Conservation (phyloP, 2,888 invertebrate genomes). For the Phytoseiulus persimilis region DNA sequence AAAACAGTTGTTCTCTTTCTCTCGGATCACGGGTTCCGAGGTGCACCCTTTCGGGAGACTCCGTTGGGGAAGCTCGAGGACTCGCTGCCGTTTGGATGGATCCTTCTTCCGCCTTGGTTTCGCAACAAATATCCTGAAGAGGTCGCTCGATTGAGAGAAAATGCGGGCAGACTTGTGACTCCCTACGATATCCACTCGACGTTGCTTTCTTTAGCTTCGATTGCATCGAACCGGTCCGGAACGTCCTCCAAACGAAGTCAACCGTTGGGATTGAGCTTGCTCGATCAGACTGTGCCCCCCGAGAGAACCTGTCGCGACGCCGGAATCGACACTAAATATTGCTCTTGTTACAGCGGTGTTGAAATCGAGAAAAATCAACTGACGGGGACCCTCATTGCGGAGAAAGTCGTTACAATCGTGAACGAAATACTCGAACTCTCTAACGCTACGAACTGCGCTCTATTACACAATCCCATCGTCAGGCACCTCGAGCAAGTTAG, state of each 20-base stretch:
- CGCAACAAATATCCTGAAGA: not conserved
- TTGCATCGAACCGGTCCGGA: not conserved
- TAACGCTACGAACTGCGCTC: not conserved
- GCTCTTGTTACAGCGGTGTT: not conserved
- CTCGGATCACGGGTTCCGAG: not conserved
- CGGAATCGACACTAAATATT: not conserved
- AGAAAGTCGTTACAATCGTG: not conserved
- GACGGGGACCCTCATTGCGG: not conserved
- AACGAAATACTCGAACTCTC: not conserved
- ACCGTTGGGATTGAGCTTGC: not conserved
- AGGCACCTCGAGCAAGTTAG: not conserved
- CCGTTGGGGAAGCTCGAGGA: slow-evolving; percentile 7
- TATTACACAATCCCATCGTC: not conserved
- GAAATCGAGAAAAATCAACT: not conserved
- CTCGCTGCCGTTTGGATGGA: not conserved
- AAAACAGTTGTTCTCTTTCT: not conserved
- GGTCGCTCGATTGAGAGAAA: not conserved
- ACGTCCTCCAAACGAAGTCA: not conserved
- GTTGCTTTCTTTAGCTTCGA: not conserved
- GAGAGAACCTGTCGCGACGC: not conserved
- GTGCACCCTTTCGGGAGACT: not conserved
- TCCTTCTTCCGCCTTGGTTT: not conserved
- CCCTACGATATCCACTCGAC: not conserved
- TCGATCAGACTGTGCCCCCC: not conserved
- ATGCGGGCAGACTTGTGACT: not conserved